phyloP scores from a whole-genome alignment of 2,797 vertebrate genomes.

The Phrynocephalus forsythii region DNA sequence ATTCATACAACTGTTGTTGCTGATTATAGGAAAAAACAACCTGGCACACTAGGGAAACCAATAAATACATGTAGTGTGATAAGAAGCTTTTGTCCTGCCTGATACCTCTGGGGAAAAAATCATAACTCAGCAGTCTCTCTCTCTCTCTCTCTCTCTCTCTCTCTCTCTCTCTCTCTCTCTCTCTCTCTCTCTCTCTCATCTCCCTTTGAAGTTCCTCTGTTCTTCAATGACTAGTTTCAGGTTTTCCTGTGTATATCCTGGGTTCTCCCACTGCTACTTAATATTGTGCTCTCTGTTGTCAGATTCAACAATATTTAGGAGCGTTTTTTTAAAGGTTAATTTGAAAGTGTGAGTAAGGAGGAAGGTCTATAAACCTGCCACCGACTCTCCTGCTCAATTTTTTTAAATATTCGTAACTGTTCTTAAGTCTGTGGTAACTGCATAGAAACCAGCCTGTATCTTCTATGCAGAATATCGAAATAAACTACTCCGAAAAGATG shows the following conservation, averaged over 20 bases:
- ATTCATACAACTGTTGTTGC: neutral
- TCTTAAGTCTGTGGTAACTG: too few relatives aligned
- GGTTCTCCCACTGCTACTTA: neutral
- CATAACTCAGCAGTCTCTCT: neutral
- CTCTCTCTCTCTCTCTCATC: neutral
- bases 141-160: neutral
- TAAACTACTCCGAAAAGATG: neutral
- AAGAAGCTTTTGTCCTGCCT: neutral
- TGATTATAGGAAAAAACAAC: neutral
- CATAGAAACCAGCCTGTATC: neutral
- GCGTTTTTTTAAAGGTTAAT: too few relatives aligned
- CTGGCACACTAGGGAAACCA: neutral
- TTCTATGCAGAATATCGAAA: neutral
- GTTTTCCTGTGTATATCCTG: neutral
- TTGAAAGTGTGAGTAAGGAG: too few relatives aligned
- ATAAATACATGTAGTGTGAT: neutral
- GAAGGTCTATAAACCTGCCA: too few relatives aligned
- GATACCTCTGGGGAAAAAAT: neutral
- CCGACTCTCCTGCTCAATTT: too few relatives aligned
- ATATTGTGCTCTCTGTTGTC: neutral
- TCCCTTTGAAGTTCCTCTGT: neutral
- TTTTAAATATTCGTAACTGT: too few relatives aligned
- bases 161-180: neutral
- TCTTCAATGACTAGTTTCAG: neutral
- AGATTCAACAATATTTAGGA: neutral